Conservation (phyloP, 1,140 invertebrate species). For the Ceratina australensis region DNA sequence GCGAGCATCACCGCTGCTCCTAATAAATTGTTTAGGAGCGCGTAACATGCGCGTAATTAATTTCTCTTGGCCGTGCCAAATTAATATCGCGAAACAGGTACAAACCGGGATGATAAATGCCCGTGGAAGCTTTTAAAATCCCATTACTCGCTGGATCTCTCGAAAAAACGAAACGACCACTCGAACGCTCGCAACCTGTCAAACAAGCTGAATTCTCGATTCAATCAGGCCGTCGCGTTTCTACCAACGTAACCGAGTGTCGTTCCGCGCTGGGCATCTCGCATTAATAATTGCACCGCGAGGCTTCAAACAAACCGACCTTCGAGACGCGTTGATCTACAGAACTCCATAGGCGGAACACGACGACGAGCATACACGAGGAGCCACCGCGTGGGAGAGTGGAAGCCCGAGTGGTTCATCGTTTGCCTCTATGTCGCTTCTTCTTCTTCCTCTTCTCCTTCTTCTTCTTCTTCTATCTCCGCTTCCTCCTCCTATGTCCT, state of each 20-base stretch:
- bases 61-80: too few species aligned
- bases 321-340: slow-evolving; percentile 63
- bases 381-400: slow-evolving; percentile 64
- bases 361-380: slow-evolving; percentile 28
- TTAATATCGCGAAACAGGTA: too few species aligned
- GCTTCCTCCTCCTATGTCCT: slow-evolving; percentile 29
- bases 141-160: not conserved
- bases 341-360: slow-evolving; percentile 57
- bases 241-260: not conserved
- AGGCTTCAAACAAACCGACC: slow-evolving; percentile 36
- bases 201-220: not conserved
- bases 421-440: slow-evolving; percentile 37
- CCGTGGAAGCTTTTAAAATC: too few species aligned
- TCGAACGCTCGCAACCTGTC: not conserved
- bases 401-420: slow-evolving; percentile 24
- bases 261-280: too few species aligned
- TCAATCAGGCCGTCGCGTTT: not conserved
- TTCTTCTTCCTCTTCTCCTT: slow-evolving; percentile 21
- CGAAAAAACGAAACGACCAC: not conserved
- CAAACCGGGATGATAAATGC: too few species aligned
- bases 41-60: too few species aligned
- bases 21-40: too few species aligned
- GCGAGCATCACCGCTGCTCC: too few species aligned
- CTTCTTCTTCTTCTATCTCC: not conserved
- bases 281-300: slow-evolving; percentile 53